phyloP scores from a whole-genome alignment of 2,113 vertebrate species.

The Ptilonorhynchus violaceus region DNA sequence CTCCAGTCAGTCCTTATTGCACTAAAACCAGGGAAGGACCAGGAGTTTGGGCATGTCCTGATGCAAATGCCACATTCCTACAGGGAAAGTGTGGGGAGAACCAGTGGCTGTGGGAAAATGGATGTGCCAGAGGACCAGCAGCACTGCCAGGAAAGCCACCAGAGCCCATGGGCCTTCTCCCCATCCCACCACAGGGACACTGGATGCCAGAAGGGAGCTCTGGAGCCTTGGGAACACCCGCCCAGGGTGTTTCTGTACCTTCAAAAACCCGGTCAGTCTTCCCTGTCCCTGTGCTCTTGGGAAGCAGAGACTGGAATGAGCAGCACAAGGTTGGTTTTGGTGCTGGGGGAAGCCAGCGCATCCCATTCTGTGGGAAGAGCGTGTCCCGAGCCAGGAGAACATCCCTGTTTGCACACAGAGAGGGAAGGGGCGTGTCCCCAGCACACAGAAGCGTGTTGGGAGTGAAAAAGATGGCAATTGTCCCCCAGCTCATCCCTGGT shows the following conservation, averaged over 20 bases:
- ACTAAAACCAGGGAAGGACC: not conserved
- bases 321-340: not conserved
- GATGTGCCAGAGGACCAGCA: not conserved
- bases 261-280: rapidly evolving
- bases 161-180: not conserved
- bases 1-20: not conserved
- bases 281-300: no score
- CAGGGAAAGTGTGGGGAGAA: not conserved
- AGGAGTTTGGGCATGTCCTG: not conserved
- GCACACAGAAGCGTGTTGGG: not conserved
- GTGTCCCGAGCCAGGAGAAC: not conserved
- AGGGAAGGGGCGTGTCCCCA: not conserved
- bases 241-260: not conserved
- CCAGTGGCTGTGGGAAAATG: not conserved
- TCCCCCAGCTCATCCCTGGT: not conserved
- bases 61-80: not conserved
- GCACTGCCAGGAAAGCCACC: not conserved
- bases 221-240: not conserved
- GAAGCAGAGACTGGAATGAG: not conserved
- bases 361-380: not conserved
- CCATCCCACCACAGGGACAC: rapidly evolving
- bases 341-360: not conserved
- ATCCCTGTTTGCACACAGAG: not conserved
- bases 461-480: not conserved
- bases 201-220: no score